Evolutionary conservation across 2,888 invertebrate genomes (phyloP), one percentile per base, ranked within the genome.

Genomic region (Alcis repandata): DNA sequence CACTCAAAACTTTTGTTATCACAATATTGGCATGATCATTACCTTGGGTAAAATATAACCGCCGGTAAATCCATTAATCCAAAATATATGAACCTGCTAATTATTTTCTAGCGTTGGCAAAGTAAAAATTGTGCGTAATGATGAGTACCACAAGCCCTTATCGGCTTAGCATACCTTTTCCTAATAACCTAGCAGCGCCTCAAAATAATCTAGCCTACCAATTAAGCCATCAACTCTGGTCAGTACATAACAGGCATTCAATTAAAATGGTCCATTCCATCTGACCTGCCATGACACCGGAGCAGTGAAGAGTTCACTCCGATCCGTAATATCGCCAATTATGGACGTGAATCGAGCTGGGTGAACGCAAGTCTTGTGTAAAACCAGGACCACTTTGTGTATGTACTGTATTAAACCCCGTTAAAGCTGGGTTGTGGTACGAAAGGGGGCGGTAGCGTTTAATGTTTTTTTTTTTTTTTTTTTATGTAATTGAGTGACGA

Each of bases 381-480:
- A 86, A 85, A 87, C 87, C 84, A 77, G 78, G 70, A 78, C 80
- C 85, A 87, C 85, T 89, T 84, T 85, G 86, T 88, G 84, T 87
- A 79, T 79, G 83, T 84, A 80, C 79, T 73, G 77, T 79, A 83
- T 82, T 84, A 85, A 85, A 84, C 82, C 82, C 85, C 84, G 89
- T 86, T 85, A 87, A 83, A 82, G 82, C 77, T 73, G 73, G 73
- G 56, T 63, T 65, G 60, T 74, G 82, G 79, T 76, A 22, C 70
- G 82, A 85, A 77, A 68, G 8, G 2, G 2, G 15, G 52, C 15
- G 45, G 7, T 2, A 52, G 63, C 57, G 57, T 17, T 49, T 62
- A n/a, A n/a, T n/a, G n/a, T n/a, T n/a, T n/a, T n/a, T n/a, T n/a
- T n/a, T n/a, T n/a, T n/a, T n/a, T n/a, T n/a, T n/a, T n/a, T n/a